These are phyloP conservation scores for Bothrops alternatus DNA, from an alignment of 2,797 vertebrate genomes.

Conservation along the genomic window DNA sequence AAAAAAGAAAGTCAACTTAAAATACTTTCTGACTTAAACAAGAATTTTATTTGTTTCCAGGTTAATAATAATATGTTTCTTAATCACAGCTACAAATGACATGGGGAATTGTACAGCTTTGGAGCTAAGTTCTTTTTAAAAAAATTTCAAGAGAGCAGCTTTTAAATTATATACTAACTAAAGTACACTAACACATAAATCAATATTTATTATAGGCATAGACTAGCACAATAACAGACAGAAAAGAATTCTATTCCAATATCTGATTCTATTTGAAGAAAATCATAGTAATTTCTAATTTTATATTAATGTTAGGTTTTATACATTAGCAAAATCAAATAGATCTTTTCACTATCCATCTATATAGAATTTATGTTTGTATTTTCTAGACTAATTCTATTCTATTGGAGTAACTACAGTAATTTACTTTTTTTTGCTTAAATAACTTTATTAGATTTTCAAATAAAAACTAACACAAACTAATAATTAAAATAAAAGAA, in stretches of 20 bases:
- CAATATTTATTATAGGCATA: background rate
- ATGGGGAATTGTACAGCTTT: slow-evolving; percentile 49
- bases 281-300: slow-evolving; percentile 57
- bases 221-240: background rate
- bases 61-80: slow-evolving; percentile 31
- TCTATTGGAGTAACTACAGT: background rate
- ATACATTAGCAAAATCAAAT: slow-evolving; percentile 24
- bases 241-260: background rate
- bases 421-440: background rate
- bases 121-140: slow-evolving; percentile 47
- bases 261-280: slow-evolving; percentile 44
- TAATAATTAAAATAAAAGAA: background rate
- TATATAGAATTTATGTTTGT: background rate
- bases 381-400: background rate
- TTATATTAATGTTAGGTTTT: slow-evolving; percentile 65
- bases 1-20: slow-evolving; percentile 23
- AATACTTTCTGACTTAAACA: slow-evolving; percentile 49
- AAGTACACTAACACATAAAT: slow-evolving; percentile 53
- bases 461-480: background rate
- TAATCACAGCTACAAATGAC: slow-evolving; percentile 44
- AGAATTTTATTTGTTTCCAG: slow-evolving; percentile 45
- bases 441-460: background rate
- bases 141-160: slow-evolving; percentile 14
- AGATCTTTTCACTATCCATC: background rate
- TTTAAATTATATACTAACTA: slow-evolving; percentile 50